phyloP scores from a whole-genome alignment of 1,140 invertebrate genomes.

The Macrotrachela quadricornifera region DNA sequence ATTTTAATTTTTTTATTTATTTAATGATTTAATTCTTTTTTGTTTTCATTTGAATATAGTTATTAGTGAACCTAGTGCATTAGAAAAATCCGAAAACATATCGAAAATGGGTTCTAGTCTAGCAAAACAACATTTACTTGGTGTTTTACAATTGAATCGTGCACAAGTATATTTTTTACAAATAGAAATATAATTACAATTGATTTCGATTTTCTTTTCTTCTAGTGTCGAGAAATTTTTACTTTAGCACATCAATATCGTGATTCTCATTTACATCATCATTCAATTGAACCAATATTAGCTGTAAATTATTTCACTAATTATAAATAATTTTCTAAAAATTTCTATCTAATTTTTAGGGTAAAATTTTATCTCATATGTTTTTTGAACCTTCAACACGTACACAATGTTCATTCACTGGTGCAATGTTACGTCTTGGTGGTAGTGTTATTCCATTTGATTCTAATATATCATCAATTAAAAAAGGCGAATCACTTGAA shows the following conservation, averaged over 20 bases:
- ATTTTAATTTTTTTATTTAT: no score
- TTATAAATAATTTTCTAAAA: background rate
- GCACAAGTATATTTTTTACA: background rate
- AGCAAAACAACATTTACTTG: background rate
- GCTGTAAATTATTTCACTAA: background rate
- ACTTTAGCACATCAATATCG: conserved; percentile 72
- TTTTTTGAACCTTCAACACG: conserved; percentile 94
- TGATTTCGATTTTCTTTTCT: background rate
- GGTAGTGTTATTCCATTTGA: conserved; percentile 73
- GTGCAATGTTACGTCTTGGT: conserved; percentile 82
- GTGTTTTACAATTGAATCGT: background rate
- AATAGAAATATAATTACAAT: background rate
- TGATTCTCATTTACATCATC: conserved; percentile 57
- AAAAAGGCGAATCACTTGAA: conserved; percentile 87
- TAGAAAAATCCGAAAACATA: no score
- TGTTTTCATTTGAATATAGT: no score
- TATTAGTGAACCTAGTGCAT: no score
- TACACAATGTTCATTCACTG: conserved; percentile 79
- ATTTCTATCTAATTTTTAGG: conserved; percentile 29
- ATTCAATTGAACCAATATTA: conserved; percentile 42
- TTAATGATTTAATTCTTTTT: no score
- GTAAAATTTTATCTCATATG: conserved; percentile 78
- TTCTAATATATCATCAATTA: conserved; percentile 62
- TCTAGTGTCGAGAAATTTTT: conserved; percentile 68
- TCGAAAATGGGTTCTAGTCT: background rate